These are phyloP conservation scores for Tinamus guttatus DNA, from an alignment of 2,113 vertebrate species.

Conservation along the genomic window DNA sequence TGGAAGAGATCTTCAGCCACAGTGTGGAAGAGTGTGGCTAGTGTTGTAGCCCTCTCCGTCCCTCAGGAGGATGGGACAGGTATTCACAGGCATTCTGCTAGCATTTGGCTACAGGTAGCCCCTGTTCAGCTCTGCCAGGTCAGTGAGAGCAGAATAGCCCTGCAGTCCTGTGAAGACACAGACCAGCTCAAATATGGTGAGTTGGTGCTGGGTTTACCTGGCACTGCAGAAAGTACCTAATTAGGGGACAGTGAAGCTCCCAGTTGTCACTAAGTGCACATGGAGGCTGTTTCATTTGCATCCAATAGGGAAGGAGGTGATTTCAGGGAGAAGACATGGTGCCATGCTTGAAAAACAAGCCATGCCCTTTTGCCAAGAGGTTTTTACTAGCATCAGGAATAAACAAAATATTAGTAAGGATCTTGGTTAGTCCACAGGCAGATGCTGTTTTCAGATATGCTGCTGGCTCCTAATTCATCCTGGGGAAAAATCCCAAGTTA, in stretches of 20 bases:
- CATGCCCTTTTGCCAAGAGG: not conserved
- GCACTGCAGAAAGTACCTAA: not conserved
- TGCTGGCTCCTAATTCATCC: not conserved
- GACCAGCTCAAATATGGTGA: not conserved
- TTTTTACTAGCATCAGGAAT: not conserved
- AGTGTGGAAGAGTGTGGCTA: not conserved
- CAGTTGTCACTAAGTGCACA: not conserved
- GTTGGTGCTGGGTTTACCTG: not conserved
- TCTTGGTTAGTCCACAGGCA: rapidly evolving
- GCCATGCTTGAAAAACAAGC: not conserved
- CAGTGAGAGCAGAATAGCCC: not conserved
- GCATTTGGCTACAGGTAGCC: not conserved
- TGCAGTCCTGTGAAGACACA: not conserved
- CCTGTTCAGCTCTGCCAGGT: not conserved
- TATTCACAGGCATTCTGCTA: not conserved
- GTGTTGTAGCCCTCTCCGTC: not conserved
- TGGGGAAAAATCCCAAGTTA: not conserved
- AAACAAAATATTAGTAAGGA: not conserved
- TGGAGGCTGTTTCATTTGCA: not conserved
- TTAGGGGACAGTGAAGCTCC: not conserved
- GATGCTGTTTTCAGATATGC: not conserved
- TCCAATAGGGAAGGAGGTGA: not conserved
- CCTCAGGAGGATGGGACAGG: not conserved
- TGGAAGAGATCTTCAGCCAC: not conserved
- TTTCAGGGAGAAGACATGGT: not conserved